Percentiles rank a stretch among this genome's conserved stretches.
Conservation (phyloP, 2,113 vertebrate species). For the Tachysurus fulvidraco region DNA sequence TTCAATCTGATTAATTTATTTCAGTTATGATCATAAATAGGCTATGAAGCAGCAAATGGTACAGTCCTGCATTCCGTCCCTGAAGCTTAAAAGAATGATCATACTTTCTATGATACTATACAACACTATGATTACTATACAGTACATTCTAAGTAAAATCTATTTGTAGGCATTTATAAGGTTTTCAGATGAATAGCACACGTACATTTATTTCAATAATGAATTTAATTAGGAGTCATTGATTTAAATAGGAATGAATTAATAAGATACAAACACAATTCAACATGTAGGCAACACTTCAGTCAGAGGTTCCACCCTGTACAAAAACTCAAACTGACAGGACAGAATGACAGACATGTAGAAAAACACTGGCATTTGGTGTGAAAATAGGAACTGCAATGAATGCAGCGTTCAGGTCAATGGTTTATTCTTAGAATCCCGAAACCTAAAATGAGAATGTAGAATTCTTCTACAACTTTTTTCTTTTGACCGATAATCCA, state of each 20-base stretch:
- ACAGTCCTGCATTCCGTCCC: background rate
- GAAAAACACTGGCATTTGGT: background rate
- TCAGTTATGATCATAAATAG: background rate
- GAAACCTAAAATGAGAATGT: background rate
- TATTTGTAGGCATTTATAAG: background rate
- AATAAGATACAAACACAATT: background rate
- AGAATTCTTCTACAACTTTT: background rate
- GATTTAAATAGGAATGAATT: background rate
- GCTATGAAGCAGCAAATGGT: background rate
- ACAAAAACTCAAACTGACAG: background rate
- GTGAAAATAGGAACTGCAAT: background rate
- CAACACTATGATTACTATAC: background rate
- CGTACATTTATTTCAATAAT: background rate
- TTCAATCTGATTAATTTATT: background rate
- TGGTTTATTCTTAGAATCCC: background rate
- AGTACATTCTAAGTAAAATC: background rate
- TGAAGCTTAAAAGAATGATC: background rate
- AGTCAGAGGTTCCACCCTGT: background rate
- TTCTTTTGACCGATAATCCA: background rate
- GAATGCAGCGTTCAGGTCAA: background rate
- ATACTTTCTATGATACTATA: background rate
- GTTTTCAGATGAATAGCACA: background rate
- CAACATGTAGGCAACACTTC: background rate
- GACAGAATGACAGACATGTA: background rate
- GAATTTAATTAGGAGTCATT: background rate